Base-by-base conservation (phyloP, 2,797 vertebrate genomes). In the Parauchenoglanis ngamensis region DNA sequence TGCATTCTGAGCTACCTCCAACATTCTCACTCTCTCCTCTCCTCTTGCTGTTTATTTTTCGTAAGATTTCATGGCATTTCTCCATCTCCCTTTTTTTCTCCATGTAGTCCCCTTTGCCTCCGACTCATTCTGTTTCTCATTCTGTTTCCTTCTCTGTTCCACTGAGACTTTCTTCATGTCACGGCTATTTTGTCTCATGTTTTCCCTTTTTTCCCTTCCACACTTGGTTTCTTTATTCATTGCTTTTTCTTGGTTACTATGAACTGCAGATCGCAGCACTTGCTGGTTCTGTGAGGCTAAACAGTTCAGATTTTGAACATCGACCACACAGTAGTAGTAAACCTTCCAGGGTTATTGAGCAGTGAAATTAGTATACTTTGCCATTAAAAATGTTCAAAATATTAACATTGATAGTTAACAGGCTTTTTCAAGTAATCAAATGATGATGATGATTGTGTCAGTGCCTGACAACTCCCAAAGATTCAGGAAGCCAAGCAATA, bases 21-120 rank as follows among this genome's bases (percentile, higher is more conserved):
- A 87, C n/a, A 89, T 28, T 86, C 21, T 10, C 59, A 83, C 87
- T 88, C 84, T 94, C 92, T 90, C 93, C 92, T 92, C 89, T 90
- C 67, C 89, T 87, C 88, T 81, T 10, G 52, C 56, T n/a, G 57
- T 86, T 76, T 85, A 59, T 77, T 54, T 46, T 86, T 44, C 25
- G 46, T 83, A 65, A 44, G 46, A 63, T 89, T 91, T 89, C 72
- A 85, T 70, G 70, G 63, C 75, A 77, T 65, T 81, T 81, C 75
- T 84, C 79, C 59, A 86, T 90, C 89, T 84, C 31, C 57, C 54
- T 52, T 77, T 79, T 61, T 73, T 73, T 84, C 80, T 40, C 44
- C 31, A 49, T 68, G 63, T 40, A 57, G 65, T 88, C 44, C 56
- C 82, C 85, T 79, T 86, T 86, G 85, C 82, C 72, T 86, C 72